A percentile compares a stretch with the other conserved stretches of the same genome.
Evolutionary conservation across 2,113 vertebrate species (phyloP).

Genomic region (Lathamus discolor): DNA sequence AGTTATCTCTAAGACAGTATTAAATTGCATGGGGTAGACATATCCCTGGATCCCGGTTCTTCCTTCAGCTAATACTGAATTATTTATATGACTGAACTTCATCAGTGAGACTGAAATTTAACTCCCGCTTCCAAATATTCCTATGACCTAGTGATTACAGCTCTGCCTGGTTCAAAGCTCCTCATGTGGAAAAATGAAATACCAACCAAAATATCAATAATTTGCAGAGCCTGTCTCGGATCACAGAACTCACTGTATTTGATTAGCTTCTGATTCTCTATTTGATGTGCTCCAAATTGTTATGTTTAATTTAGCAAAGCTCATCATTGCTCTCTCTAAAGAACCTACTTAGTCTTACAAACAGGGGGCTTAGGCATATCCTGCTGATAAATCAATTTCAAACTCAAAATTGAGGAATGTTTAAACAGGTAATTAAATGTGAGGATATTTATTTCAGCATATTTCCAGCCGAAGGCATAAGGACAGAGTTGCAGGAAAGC

Average conservation of each 20-base stretch:
- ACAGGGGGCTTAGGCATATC: not conserved
- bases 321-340: not conserved
- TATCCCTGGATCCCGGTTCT: not conserved
- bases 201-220: slow-evolving; percentile 8
- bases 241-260: not conserved
- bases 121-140: not conserved
- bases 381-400: slow-evolving; percentile 17
- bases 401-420: slow-evolving; percentile 1
- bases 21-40: not conserved
- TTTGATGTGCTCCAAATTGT: slow-evolving; percentile 9
- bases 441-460: slow-evolving; percentile 83
- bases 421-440: slow-evolving; percentile 60
- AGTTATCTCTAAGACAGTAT: not conserved
- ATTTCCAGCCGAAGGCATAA: slow-evolving; percentile 99
- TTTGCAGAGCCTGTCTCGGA: not conserved
- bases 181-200: not conserved
- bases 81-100: slow-evolving; percentile 29
- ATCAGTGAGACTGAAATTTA: not conserved
- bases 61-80: slow-evolving; percentile 23
- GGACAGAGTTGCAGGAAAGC: slow-evolving; percentile 95
- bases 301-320: slow-evolving; percentile 34
- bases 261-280: slow-evolving; percentile 6
- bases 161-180: not conserved
- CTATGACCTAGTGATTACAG: not conserved
- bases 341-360: not conserved